Evolutionary conservation across 2,888 invertebrate species (phyloP), one percentile per base, ranked within the genome.

Genomic region (Pammene aurita): DNA sequence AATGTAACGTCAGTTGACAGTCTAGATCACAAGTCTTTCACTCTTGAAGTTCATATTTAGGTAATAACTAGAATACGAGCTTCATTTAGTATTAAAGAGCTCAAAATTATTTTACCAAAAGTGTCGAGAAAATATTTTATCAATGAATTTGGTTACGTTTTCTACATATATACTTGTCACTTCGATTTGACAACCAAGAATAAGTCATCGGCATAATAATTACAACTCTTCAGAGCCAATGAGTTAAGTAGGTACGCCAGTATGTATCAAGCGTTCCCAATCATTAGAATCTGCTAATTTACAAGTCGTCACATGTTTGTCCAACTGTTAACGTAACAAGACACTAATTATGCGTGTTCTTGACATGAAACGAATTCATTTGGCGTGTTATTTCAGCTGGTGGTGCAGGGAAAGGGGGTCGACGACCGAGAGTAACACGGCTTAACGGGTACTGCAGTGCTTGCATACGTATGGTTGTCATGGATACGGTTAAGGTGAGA

Each of bases 401-500:
- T 34, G 42, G 66, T 52, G 34, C 38, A 50, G 48, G 41, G 46
- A 62, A 70, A 70, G n/a, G 70, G 54, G 72, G 72, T 64, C 73
- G 66, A 44, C 54, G 68, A 35, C 63, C 73, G 64, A 50, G 42
- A 70, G 56, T 63, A 56, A 50, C 64, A 34, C 48, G 46, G 48
- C n/a, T 68, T 44, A 67, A 63, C 38, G 26, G 41, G 66, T 74
- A 77, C 74, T 78, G 82, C 81, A 79, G 77, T 75, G 74, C 73
- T 74, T 67, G 74, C 72, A 77, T 80, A 73, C 72, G 70, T 69
- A 50, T 50, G 60, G 77, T 77, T 73, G 74, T 72, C 66, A 78
- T 78, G 26, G 26, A 26, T 71, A 81, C 76, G 54, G 54, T 34
- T 60, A 72, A 66, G 60, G 54, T 60, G 62, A 18, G 62, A 41